These are phyloP conservation scores for Microcebus jonahi DNA, from an alignment of 2,113 vertebrate species.

Conservation along the genomic window DNA sequence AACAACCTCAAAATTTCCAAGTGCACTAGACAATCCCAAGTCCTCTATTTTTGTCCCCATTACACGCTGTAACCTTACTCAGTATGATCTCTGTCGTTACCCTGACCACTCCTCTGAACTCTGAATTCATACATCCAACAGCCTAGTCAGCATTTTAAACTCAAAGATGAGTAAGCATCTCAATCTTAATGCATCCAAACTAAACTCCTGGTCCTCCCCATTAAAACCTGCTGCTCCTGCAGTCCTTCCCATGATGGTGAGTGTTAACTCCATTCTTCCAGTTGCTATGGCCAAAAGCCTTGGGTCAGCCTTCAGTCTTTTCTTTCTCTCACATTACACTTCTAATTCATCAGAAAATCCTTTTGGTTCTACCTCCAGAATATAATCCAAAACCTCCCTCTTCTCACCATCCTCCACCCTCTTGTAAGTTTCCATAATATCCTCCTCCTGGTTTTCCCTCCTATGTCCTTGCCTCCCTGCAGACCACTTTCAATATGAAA, in stretches of 20 bases:
- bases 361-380: background rate
- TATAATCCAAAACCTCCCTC: background rate
- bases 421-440: background rate
- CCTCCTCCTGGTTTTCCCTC: background rate
- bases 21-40: background rate
- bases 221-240: background rate
- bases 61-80: background rate
- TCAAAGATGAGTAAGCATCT: background rate
- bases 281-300: background rate
- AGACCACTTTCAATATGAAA: background rate
- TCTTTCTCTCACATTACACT: background rate
- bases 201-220: background rate
- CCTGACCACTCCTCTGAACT: background rate
- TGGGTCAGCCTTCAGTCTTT: background rate
- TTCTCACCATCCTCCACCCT: background rate
- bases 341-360: background rate
- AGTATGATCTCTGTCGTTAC: background rate
- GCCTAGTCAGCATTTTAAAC: background rate
- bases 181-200: background rate
- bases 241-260: background rate
- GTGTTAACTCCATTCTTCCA: background rate
- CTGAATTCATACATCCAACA: background rate
- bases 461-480: background rate
- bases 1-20: background rate
- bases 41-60: background rate